Evolutionary conservation across 2,888 invertebrate genomes (phyloP).

Genomic region (Frankliniella fusca): DNA sequence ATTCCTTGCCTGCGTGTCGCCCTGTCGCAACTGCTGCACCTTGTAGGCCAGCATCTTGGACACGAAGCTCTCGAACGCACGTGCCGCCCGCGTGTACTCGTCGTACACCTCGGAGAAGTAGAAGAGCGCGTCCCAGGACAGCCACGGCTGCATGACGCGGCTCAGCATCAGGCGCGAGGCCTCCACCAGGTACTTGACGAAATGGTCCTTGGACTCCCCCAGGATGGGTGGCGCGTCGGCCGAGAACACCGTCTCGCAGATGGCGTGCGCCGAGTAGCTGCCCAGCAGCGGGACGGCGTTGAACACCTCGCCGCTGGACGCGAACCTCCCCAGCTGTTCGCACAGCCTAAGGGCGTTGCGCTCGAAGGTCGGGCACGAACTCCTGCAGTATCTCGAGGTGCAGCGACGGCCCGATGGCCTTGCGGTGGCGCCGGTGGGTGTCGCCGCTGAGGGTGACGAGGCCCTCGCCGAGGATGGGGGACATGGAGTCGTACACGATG

Average conservation of each 20-base stretch:
- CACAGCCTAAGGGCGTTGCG: background rate
- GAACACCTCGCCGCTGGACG: background rate
- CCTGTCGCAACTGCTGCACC: background rate
- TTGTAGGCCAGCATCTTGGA: background rate
- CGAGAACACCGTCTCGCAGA: constrained; percentile 17
- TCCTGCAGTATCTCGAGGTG: constrained; percentile 15
- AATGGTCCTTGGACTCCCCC: background rate
- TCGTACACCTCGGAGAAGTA: background rate
- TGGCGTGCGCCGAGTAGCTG: background rate
- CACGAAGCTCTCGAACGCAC: background rate
- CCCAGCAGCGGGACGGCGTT: background rate
- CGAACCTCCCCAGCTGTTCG: background rate
- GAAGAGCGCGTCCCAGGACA: background rate
- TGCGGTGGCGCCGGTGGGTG: constrained; percentile 8
- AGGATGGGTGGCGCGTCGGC: background rate
- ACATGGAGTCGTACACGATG: constrained; percentile 14
- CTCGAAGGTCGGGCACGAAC: background rate
- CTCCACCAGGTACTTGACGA: background rate
- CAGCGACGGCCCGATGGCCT: background rate
- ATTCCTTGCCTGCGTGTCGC: background rate
- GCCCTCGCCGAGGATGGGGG: constrained; percentile 6
- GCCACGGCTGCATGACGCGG: constrained; percentile 8
- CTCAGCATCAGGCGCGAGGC: background rate
- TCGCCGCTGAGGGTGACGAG: constrained; percentile 5
- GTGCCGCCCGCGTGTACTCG: background rate